Conservation (phyloP, 1,140 invertebrate genomes). For the Vollenhovia emeryi region DNA sequence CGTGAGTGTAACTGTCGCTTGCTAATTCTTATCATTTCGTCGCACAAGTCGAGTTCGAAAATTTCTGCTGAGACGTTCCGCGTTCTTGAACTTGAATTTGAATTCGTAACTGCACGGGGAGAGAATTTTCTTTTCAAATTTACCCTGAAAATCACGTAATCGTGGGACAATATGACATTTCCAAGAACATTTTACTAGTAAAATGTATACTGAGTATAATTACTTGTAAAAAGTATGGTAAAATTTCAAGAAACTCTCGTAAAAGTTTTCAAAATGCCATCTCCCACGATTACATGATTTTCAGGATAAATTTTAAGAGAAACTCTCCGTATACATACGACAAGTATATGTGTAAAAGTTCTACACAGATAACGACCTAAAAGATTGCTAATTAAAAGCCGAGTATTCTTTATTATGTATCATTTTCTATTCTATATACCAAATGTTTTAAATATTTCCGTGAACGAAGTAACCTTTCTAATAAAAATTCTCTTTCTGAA, state of each 20-base stretch:
- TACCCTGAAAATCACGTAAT: no score
- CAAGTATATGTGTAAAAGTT: no score
- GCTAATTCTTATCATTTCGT: conserved; percentile 16
- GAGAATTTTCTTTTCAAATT: no score
- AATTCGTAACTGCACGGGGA: background rate
- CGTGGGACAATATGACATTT: no score
- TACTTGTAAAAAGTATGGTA: no score
- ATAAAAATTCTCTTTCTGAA: background rate
- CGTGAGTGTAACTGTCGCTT: background rate
- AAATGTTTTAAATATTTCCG: background rate
- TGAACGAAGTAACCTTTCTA: background rate
- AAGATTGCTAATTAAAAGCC: background rate
- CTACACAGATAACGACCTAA: background rate
- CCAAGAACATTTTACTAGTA: no score
- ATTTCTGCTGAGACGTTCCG: background rate
- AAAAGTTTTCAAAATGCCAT: no score
- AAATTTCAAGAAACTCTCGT: no score
- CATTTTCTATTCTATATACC: background rate
- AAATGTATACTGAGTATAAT: no score
- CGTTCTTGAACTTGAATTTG: background rate
- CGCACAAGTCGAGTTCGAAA: background rate
- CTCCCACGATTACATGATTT: no score
- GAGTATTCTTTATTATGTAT: background rate
- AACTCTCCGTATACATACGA: no score
- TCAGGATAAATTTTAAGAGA: no score